A percentile compares a stretch with the other conserved stretches of the same genome.
These are phyloP conservation scores for Paralichthys olivaceus DNA, from an alignment of 2,113 vertebrate genomes.

Conservation along the genomic window DNA sequence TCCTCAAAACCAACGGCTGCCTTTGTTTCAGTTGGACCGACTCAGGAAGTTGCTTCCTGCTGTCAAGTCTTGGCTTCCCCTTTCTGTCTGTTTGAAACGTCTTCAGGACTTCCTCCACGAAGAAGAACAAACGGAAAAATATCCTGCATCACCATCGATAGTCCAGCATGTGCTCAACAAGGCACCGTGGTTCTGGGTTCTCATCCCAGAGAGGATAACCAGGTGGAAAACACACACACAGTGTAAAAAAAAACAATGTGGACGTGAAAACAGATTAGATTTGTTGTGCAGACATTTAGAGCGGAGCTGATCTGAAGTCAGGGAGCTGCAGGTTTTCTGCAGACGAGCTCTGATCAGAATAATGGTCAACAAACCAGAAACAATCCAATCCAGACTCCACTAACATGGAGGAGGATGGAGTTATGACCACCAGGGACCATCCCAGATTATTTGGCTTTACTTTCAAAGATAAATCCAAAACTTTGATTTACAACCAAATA, in stretches of 20 bases:
- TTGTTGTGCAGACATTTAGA: background rate
- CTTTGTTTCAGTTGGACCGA: conserved; percentile 34
- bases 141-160: background rate
- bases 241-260: background rate
- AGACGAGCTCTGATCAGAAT: too few species aligned
- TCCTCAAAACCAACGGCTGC: conserved; percentile 19
- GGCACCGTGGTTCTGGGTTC: background rate
- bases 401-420: too few species aligned
- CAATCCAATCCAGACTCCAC: too few species aligned
- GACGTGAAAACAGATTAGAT: background rate
- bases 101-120: conserved; percentile 52
- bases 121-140: background rate
- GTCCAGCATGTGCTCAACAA: background rate
- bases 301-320: background rate
- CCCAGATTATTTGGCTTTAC: too few species aligned
- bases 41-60: conserved; percentile 65
- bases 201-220: background rate
- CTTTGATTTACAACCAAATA: too few species aligned
- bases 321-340: background rate
- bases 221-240: background rate
- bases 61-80: conserved; percentile 45
- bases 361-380: too few species aligned
- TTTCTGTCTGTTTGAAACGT: conserved; percentile 20
- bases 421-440: too few species aligned
- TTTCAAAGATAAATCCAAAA: too few species aligned